These are phyloP conservation scores for Cyprinodon tularosa DNA, from an alignment of 2,113 vertebrate genomes.

Conservation along the genomic window DNA sequence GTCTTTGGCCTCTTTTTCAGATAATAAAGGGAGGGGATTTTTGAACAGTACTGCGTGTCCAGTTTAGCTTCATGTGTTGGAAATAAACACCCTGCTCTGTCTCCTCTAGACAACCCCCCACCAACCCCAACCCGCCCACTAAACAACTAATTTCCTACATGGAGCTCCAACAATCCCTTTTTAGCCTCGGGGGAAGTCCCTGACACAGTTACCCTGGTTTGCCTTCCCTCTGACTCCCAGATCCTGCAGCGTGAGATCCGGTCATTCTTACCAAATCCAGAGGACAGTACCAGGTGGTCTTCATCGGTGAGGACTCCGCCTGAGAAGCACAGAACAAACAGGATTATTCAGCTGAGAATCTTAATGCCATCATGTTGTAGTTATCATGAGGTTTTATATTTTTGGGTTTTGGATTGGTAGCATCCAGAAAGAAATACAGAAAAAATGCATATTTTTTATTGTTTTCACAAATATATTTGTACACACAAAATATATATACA, in stretches of 20 bases:
- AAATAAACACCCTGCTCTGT: not conserved
- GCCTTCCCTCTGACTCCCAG: constrained; percentile 10
- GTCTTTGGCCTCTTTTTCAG: not conserved
- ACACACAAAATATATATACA: too few species aligned
- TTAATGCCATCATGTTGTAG: too few species aligned
- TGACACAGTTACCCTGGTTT: constrained; percentile 47
- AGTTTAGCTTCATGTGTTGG: too few species aligned
- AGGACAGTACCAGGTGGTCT: constrained; percentile 85
- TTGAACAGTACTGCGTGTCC: not conserved
- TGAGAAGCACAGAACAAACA: constrained; percentile 44
- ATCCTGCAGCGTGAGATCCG: not conserved
- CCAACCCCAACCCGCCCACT: not conserved
- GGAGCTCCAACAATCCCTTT: constrained; percentile 6
- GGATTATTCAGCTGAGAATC: not conserved
- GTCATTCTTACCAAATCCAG: constrained; percentile 77
- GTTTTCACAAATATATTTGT: too few species aligned
- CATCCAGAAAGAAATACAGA: not conserved
- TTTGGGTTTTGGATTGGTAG: not conserved
- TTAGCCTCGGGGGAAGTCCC: constrained; percentile 41
- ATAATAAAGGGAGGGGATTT: not conserved
- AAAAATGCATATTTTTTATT: too few species aligned
- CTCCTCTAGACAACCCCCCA: not conserved
- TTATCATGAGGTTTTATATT: not conserved
- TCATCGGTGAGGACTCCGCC: constrained; percentile 79
- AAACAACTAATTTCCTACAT: constrained; percentile 11